Conservation (phyloP, 2,797 vertebrate genomes). For the Graptemys geographica region DNA sequence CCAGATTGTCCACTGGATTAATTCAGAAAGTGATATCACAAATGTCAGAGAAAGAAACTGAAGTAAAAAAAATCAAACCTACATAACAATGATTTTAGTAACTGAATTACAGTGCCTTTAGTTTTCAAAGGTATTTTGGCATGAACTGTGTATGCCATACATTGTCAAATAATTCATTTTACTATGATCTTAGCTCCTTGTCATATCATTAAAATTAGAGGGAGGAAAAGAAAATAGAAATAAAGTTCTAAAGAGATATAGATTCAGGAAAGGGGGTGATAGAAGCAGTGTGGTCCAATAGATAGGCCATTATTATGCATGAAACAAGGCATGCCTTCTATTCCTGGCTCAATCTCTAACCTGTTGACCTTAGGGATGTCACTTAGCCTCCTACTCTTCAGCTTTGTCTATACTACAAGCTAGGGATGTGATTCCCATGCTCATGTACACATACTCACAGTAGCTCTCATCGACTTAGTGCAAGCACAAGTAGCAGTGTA, state of each 20-base stretch:
- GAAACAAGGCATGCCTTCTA: background rate
- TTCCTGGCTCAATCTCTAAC: background rate
- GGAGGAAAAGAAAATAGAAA: background rate
- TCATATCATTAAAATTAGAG: background rate
- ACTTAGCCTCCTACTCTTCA: background rate
- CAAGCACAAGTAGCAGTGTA: background rate
- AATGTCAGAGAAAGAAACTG: background rate
- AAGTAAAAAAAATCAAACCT: background rate
- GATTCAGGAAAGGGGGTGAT: background rate
- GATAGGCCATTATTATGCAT: background rate
- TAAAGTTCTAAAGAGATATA: background rate
- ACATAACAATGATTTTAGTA: background rate
- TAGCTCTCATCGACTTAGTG: background rate
- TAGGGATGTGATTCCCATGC: background rate
- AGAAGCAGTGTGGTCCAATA: fast-evolving
- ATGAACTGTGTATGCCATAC: fast-evolving
- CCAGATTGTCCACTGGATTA: fast-evolving
- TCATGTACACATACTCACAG: background rate
- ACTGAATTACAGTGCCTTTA: fast-evolving
- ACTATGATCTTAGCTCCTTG: background rate
- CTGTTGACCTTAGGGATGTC: background rate
- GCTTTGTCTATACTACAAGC: background rate
- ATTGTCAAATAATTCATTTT: background rate
- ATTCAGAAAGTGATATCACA: background rate
- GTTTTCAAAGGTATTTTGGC: background rate